These are phyloP conservation scores for Avahi laniger DNA, from an alignment of 2,797 vertebrate species.

Conservation along the genomic window DNA sequence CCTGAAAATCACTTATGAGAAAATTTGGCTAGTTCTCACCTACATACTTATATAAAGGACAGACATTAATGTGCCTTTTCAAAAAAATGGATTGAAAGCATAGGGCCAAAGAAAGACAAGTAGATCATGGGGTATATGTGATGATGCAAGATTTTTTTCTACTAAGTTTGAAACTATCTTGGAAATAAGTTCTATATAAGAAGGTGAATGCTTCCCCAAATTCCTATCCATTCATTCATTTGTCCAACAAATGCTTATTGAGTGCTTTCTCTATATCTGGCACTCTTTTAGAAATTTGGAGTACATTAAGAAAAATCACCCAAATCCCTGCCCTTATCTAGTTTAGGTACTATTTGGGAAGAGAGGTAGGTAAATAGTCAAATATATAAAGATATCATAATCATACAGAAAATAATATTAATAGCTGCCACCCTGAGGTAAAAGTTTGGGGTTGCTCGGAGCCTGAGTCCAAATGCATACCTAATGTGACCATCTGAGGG, in stretches of 20 bases:
- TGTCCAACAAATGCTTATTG: neutral
- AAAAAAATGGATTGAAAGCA: neutral
- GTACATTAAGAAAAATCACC: neutral
- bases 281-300: neutral
- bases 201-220: neutral
- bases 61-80: neutral
- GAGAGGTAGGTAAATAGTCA: neutral
- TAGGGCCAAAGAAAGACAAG: neutral
- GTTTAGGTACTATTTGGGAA: neutral
- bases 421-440: neutral
- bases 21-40: neutral
- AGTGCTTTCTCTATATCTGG: neutral
- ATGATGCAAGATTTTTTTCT: neutral
- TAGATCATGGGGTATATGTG: neutral
- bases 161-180: neutral
- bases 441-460: neutral
- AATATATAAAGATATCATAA: neutral
- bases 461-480: accelerated
- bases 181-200: neutral
- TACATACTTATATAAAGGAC: neutral
- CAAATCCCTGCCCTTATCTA: neutral
- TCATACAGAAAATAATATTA: neutral
- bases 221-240: neutral
- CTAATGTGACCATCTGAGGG: accelerated
- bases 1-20: neutral